phyloP scores from a whole-genome alignment of 1,140 invertebrate genomes.

The Drosophila pallidifrons region DNA sequence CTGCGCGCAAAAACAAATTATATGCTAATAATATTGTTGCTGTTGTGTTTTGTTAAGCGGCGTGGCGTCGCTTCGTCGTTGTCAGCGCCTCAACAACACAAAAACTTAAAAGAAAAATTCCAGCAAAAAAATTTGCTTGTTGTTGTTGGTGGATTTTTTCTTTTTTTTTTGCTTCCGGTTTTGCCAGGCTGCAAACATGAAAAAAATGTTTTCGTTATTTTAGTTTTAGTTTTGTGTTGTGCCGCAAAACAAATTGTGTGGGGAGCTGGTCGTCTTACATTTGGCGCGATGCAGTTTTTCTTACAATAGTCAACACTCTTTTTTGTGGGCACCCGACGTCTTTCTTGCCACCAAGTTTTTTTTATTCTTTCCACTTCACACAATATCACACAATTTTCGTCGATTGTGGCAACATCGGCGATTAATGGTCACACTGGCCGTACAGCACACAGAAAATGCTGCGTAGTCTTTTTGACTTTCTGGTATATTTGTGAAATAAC shows the following conservation, averaged over 20 bases:
- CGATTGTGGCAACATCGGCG: slow-evolving; percentile 69
- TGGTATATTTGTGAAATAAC: slow-evolving; percentile 24
- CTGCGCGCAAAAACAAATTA: not conserved
- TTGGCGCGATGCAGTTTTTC: slow-evolving; percentile 55
- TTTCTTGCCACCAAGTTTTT: slow-evolving; percentile 58
- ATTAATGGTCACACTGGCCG: slow-evolving; percentile 60
- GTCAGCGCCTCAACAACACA: slow-evolving; percentile 29
- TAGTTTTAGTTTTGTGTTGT: no score
- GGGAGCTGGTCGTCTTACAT: slow-evolving; percentile 30
- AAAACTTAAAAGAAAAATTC: not conserved
- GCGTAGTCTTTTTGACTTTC: not conserved
- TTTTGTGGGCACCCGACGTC: slow-evolving; percentile 25
- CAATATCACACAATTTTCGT: slow-evolving; percentile 48
- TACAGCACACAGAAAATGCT: slow-evolving; percentile 10
- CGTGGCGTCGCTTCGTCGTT: slow-evolving; percentile 54
- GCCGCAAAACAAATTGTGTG: no score
- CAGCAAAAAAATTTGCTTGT: slow-evolving; percentile 27
- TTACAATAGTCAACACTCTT: slow-evolving; percentile 60
- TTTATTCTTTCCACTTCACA: slow-evolving; percentile 54
- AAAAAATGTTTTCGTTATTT: no score
- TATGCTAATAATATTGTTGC: not conserved
- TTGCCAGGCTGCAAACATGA: not conserved
- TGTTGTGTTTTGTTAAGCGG: slow-evolving; percentile 23
- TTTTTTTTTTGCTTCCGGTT: slow-evolving; percentile 21
- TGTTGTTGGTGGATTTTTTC: slow-evolving; percentile 30